These are phyloP conservation scores for Tiliqua scincoides DNA, from an alignment of 2,113 vertebrate species.

Conservation along the genomic window DNA sequence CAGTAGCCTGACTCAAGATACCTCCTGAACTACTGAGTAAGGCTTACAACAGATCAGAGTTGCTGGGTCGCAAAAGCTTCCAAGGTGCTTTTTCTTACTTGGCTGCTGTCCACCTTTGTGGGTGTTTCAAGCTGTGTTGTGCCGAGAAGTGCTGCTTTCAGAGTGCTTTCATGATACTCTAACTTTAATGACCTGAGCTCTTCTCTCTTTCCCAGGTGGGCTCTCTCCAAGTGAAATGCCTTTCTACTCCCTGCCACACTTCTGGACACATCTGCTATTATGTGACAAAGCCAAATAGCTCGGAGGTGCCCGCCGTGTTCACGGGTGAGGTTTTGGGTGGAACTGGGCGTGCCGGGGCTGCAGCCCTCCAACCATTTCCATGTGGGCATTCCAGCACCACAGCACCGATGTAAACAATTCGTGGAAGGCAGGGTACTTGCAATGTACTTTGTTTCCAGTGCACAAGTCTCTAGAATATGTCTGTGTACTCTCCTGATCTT, in stretches of 20 bases:
- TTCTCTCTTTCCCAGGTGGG: constrained; percentile 83
- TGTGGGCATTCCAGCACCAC: neutral
- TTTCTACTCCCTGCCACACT: constrained; percentile 95
- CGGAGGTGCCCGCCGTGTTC: constrained; percentile 91
- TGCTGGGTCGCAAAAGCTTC: neutral
- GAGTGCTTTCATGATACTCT: too few relatives aligned
- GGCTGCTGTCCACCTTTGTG: neutral
- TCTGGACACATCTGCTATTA: constrained; percentile 98
- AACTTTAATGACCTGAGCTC: neutral
- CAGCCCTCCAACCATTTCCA: neutral
- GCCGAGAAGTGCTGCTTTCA: neutral
- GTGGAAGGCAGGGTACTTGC: neutral
- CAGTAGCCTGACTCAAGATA: neutral
- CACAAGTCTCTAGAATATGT: neutral
- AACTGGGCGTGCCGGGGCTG: neutral
- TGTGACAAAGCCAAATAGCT: constrained; percentile 88
- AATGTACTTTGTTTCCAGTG: neutral
- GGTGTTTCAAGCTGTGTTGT: neutral
- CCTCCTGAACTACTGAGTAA: too few relatives aligned
- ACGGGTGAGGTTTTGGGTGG: constrained; percentile 81
- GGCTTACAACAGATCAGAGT: too few relatives aligned
- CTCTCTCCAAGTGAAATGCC: constrained; percentile 90
- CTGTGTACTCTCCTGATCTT: neutral
- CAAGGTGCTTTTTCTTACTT: too few relatives aligned
- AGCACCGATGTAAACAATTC: neutral